These are phyloP conservation scores for Girardinus metallicus DNA, from an alignment of 2,797 vertebrate genomes.

Conservation along the genomic window DNA sequence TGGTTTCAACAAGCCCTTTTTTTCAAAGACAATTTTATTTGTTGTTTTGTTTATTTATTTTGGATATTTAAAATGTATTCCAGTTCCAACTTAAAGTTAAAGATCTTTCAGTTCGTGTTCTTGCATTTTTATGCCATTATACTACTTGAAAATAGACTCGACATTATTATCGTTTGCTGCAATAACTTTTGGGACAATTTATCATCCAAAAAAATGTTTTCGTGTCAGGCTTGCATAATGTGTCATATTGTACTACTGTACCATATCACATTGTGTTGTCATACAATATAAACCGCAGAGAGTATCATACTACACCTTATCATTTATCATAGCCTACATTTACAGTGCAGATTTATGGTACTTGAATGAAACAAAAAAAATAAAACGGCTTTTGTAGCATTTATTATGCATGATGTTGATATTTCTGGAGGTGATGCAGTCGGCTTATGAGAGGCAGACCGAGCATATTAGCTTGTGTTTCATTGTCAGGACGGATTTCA, in stretches of 20 bases:
- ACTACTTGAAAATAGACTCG: no score
- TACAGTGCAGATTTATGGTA: not conserved
- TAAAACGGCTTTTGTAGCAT: not conserved
- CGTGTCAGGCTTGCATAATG: not conserved
- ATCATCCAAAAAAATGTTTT: no score
- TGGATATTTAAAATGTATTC: no score
- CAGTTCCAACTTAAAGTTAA: no score
- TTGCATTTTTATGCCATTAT: no score
- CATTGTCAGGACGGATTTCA: constrained; percentile 1
- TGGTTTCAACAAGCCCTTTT: no score
- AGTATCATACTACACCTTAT: not conserved
- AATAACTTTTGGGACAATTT: no score
- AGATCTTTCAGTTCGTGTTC: no score
- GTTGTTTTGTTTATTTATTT: no score
- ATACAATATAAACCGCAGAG: not conserved
- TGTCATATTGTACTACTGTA: not conserved
- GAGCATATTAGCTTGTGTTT: constrained; percentile 17
- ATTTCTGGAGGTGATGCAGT: constrained; percentile 32
- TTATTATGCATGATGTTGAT: constrained; percentile 9
- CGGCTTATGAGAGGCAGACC: constrained; percentile 34
- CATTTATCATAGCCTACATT: not conserved
- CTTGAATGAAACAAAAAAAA: not conserved
- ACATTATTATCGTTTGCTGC: no score
- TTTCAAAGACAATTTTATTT: no score
- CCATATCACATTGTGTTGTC: not conserved